Conservation (phyloP, 2,888 invertebrate species). For the Cataglyphis albicans region DNA sequence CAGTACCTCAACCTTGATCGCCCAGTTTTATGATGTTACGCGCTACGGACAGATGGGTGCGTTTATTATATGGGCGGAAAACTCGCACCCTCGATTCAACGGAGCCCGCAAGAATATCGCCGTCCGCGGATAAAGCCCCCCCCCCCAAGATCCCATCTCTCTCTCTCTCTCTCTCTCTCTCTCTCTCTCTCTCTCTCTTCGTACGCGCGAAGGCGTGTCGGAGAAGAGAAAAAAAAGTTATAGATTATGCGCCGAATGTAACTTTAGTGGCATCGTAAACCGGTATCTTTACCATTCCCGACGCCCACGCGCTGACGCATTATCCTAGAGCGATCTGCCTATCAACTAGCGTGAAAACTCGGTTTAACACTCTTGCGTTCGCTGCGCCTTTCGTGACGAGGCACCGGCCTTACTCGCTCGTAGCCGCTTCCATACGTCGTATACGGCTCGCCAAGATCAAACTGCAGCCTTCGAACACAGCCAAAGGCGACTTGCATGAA, state of each 20-base stretch:
- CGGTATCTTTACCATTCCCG: conserved; percentile 83
- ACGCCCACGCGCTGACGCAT: conserved; percentile 78
- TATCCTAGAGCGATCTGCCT: conserved; percentile 84
- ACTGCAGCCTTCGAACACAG: conserved; percentile 25
- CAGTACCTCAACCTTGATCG: conserved; percentile 61
- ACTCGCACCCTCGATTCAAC: conserved; percentile 69
- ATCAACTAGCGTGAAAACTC: conserved; percentile 82
- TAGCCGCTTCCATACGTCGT: conserved; percentile 52
- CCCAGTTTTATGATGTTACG: conserved; percentile 65
- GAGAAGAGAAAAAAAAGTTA: conserved; percentile 68
- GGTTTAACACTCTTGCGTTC: conserved; percentile 77
- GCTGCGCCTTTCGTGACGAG: conserved; percentile 68
- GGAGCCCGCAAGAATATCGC: conserved; percentile 66
- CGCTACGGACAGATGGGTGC: conserved; percentile 21
- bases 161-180: not conserved
- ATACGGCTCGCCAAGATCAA: conserved; percentile 41
- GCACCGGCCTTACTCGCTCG: conserved; percentile 63
- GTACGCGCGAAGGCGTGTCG: conserved; percentile 76
- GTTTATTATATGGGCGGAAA: conserved; percentile 54
- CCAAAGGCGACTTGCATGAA: conserved; percentile 25
- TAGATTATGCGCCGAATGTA: conserved; percentile 83
- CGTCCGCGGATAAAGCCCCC: conserved; percentile 49
- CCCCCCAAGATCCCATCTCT: conserved; percentile 21
- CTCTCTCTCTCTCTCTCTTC: not conserved
- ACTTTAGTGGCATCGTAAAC: conserved; percentile 85